Percentiles rank a stretch among this genome's conserved stretches.
These are phyloP conservation scores for Eupleurogrammus muticus DNA, from an alignment of 2,797 vertebrate species.

Conservation along the genomic window DNA sequence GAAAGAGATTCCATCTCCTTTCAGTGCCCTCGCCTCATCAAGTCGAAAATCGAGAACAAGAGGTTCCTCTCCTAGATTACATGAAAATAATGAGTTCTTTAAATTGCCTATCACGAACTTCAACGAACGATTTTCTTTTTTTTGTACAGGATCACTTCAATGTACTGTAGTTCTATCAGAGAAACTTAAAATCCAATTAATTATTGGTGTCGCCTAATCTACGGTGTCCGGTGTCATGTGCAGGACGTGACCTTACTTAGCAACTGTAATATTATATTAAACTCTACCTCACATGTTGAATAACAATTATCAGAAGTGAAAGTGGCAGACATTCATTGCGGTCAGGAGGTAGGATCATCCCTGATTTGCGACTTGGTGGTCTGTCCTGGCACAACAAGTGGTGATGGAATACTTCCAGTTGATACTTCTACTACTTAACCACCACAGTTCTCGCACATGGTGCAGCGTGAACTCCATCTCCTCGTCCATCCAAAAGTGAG, in stretches of 20 bases:
- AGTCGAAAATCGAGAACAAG: conserved; percentile 54
- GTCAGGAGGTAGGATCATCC: no score
- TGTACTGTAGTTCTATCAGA: conserved; percentile 45
- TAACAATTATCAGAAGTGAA: not conserved
- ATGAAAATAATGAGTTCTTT: conserved; percentile 63
- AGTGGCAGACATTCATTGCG: no score
- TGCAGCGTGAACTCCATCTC: no score
- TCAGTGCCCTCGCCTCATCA: conserved; percentile 49
- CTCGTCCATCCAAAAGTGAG: no score
- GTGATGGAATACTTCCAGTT: no score
- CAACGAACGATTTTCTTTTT: conserved; percentile 30
- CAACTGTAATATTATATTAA: not conserved
- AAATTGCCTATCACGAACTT: conserved; percentile 62
- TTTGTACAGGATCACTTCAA: conserved; percentile 48
- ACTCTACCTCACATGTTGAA: conserved; percentile 1
- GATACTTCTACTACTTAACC: no score
- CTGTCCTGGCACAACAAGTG: no score
- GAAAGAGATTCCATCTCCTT: conserved; percentile 43
- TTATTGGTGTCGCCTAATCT: conserved; percentile 14
- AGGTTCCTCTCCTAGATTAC: conserved; percentile 48
- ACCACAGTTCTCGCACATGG: no score
- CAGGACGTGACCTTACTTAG: conserved; percentile 3
- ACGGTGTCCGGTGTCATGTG: not conserved
- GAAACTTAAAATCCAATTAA: conserved; percentile 51
- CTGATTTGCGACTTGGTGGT: no score